Evolutionary conservation across 37 sponge, comb jelly and placozoan species (phyloP), one percentile per base, ranked within the genome.

Genomic region (Geodia barretti): DNA sequence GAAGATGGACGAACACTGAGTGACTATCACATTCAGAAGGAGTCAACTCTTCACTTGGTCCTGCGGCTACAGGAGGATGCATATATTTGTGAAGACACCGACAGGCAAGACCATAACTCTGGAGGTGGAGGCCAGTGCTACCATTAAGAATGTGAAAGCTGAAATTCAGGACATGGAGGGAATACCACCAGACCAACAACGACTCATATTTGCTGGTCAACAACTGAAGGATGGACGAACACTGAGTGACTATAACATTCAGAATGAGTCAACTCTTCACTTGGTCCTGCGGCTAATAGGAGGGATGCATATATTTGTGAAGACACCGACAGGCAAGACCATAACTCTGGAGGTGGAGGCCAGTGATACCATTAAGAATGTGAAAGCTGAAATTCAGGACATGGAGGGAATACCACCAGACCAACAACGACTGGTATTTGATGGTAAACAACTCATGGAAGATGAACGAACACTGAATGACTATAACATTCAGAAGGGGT

Each of bases 351-450:
- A 97, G 41, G 98, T 97, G 3, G 98, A 97, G 71, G 88, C 96
- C 23, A 78, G 84, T 61, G 98, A 97, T 77, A 87, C 96, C 19
- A 95, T 97, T 79, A 95, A 97, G 59, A 97, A 95, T 77, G 98
- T 97, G 66, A 97, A 97, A 80, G 78, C 95, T 60, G 95, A 97
- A 83, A 97, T 97, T 68, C 98, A 97, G 73, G 98, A 95, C 92
- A 97, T 92, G 69, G 98, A 95, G 54, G 98, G 98, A 29, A 97
- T 97, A 79, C 98, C 98, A n/a, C 98, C 98, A 47, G 98, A 97
- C 73, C 98, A 97, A 70, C 98, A 97, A 78, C 91, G 95, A 37
- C 93, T 97, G 23, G 95, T 97, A 84, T 97, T 95, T 83, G 98
- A 95, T 71, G 98, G 98, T 31, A 97, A 97, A 73, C 98, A 97